Percentiles rank a stretch among this genome's conserved stretches.
Conservation (phyloP, 2,797 vertebrate genomes). For the Phalloptychus januarius region DNA sequence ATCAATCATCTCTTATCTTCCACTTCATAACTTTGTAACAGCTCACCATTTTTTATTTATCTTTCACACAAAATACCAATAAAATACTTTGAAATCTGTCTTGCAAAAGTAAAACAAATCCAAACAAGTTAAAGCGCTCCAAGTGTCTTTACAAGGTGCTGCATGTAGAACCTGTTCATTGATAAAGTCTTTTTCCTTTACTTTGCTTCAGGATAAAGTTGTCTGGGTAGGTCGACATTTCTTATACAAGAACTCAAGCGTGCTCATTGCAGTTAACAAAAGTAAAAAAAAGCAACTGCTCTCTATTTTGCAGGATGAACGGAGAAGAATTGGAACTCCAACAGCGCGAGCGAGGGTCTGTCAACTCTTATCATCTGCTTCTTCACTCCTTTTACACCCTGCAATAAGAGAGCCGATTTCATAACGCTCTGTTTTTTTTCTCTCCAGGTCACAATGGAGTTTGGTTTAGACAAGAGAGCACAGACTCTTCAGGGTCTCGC, state of each 20-base stretch:
- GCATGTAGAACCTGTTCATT: background rate
- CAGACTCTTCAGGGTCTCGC: slow-evolving; percentile 93
- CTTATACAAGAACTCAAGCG: background rate
- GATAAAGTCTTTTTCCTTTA: slow-evolving; percentile 17
- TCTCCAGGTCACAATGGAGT: slow-evolving; percentile 91
- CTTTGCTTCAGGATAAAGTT: slow-evolving; percentile 79
- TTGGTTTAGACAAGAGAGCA: slow-evolving; percentile 93
- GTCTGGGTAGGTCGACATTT: slow-evolving; percentile 76
- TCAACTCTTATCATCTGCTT: background rate
- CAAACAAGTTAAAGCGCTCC: background rate
- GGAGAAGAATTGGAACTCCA: slow-evolving; percentile 73
- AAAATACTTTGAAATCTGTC: background rate
- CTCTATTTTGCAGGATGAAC: slow-evolving; percentile 76
- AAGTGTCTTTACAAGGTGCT: background rate
- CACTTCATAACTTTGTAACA: background rate
- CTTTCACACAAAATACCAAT: background rate
- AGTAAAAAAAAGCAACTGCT: background rate
- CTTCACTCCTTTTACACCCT: background rate
- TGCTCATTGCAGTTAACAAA: background rate
- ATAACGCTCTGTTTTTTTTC: background rate
- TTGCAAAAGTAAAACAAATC: background rate
- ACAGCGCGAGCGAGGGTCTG: slow-evolving; percentile 79
- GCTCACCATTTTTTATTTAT: background rate
- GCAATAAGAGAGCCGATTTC: background rate
- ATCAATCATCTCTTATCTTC: background rate